phyloP scores from a whole-genome alignment of 2,797 vertebrate genomes.

The Tauraco hartlaubi region DNA sequence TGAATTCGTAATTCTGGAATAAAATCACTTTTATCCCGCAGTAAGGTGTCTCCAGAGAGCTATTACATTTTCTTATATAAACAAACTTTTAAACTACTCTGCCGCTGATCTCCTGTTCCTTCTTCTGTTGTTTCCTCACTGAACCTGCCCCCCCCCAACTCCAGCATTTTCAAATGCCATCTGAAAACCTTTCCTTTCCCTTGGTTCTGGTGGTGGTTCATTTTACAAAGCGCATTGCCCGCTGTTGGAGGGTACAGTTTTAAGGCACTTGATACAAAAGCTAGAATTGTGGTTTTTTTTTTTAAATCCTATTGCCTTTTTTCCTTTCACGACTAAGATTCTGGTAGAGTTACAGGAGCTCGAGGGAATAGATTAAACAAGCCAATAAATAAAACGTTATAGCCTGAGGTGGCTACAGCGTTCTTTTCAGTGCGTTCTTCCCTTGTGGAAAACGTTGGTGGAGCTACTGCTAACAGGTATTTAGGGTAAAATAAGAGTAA shows the following conservation, averaged over 20 bases:
- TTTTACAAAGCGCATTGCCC: not conserved
- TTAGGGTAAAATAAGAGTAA: not conserved
- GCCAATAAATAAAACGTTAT: constrained; percentile 23
- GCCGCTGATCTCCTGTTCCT: constrained; percentile 40
- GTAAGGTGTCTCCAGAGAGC: constrained; percentile 56
- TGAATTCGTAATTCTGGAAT: constrained; percentile 9
- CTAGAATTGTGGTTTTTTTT: not conserved
- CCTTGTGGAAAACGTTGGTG: not conserved
- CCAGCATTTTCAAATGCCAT: not conserved
- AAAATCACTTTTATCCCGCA: constrained; percentile 40
- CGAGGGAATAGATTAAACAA: constrained; percentile 35
- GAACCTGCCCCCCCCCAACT: not conserved
- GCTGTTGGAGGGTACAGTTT: not conserved
- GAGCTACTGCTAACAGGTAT: not conserved
- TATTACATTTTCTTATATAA: constrained; percentile 44
- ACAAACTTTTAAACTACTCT: constrained; percentile 41
- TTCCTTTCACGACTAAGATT: not conserved
- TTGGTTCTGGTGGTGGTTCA: not conserved
- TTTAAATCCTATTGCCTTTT: not conserved
- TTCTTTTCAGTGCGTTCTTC: not conserved
- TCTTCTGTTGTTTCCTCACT: constrained; percentile 24
- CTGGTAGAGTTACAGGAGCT: constrained; percentile 37
- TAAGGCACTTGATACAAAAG: not conserved
- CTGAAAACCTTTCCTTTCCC: not conserved
- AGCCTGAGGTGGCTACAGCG: not conserved